Evolutionary conservation across 2,113 vertebrate genomes (phyloP).

Genomic region (Seriola aureovittata): DNA sequence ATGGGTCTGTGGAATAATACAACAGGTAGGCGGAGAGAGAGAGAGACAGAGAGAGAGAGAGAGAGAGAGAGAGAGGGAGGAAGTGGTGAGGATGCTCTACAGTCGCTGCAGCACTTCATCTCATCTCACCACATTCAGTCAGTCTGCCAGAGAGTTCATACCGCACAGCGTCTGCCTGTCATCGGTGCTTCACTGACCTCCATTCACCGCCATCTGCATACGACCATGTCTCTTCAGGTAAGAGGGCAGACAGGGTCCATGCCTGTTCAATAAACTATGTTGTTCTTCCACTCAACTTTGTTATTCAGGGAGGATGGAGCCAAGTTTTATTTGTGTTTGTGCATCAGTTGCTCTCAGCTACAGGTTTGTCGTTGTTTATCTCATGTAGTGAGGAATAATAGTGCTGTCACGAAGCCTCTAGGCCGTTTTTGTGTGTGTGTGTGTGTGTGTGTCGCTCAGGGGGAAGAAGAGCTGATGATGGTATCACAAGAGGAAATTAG

Average conservation of each 20-base stretch:
- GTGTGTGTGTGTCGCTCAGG: not conserved
- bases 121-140: conserved; percentile 26
- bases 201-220: not conserved
- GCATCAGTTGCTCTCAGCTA: too few species aligned
- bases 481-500: conserved; percentile 63
- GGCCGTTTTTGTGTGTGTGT: not conserved
- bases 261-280: not conserved
- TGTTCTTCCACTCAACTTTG: not conserved
- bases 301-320: too few species aligned
- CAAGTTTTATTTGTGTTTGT: not conserved
- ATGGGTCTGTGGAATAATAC: conserved; percentile 23
- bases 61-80: conserved; percentile 30
- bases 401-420: not conserved
- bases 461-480: conserved; percentile 26
- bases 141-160: conserved; percentile 9
- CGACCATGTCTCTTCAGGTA: conserved; percentile 54
- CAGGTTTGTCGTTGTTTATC: not conserved
- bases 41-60: conserved; percentile 34
- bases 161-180: not conserved
- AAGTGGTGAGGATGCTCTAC: conserved; percentile 70
- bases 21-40: conserved; percentile 61
- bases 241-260: not conserved
- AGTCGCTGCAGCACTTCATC: conserved; percentile 36
- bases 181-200: not conserved
- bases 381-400: not conserved